Evolutionary conservation across 2,888 invertebrate genomes (phyloP).

Genomic region (Agrochola circellaris): DNA sequence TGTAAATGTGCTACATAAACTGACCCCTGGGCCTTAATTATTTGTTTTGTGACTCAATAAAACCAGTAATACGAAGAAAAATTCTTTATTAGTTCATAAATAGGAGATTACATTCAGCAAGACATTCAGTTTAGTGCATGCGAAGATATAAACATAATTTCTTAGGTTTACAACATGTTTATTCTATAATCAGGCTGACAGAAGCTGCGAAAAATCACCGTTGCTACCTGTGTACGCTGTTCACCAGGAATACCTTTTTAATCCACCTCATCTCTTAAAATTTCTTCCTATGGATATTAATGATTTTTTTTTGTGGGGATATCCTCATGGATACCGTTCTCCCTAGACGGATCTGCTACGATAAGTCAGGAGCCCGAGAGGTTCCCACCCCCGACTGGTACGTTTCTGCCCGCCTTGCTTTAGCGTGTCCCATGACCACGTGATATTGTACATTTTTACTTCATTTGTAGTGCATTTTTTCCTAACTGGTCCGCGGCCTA

Average conservation of each 20-base stretch:
- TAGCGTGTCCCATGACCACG: neutral
- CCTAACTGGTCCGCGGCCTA: neutral
- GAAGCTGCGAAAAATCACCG: conserved; percentile 31
- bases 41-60: conserved; percentile 48
- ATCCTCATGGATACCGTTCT: neutral
- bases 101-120: conserved; percentile 55
- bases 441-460: too few species aligned
- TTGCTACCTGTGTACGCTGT: too few species aligned
- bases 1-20: conserved; percentile 49
- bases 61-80: conserved; percentile 51
- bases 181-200: conserved; percentile 21
- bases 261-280: neutral
- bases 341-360: neutral
- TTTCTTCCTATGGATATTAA: neutral
- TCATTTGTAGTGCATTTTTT: neutral
- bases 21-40: conserved; percentile 29
- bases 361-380: neutral
- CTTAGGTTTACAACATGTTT: conserved; percentile 30
- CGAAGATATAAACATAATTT: conserved; percentile 37
- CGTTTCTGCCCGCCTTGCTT: neutral
- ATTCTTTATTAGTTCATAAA: conserved; percentile 62
- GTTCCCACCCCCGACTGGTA: neutral
- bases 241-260: neutral
- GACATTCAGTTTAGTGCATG: conserved; percentile 48
- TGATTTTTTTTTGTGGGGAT: neutral